Evolutionary conservation across 2,797 vertebrate genomes (phyloP).

Genomic region (Capromys pilorides): DNA sequence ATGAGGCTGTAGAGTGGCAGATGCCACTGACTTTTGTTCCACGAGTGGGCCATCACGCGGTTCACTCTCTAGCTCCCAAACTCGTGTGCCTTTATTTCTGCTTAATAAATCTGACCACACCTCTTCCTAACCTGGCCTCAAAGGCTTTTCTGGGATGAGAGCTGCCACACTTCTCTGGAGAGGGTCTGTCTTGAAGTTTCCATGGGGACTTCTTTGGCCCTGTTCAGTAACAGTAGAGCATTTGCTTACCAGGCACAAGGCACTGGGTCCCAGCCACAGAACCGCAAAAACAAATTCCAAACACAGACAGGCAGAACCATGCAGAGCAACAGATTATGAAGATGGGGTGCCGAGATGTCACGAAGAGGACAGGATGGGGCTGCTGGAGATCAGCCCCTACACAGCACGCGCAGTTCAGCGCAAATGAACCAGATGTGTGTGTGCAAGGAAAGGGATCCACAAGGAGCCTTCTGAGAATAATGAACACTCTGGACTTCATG

Average conservation of each 20-base stretch:
- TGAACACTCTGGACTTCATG: background rate
- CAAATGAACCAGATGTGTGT: background rate
- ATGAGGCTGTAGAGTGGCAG: background rate
- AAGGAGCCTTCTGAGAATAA: background rate
- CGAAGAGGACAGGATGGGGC: too few species aligned
- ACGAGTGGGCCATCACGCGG: fast-evolving
- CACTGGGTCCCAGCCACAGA: background rate
- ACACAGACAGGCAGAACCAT: background rate
- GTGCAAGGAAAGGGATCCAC: background rate
- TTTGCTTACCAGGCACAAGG: background rate
- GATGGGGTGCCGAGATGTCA: background rate
- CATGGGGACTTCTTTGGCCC: background rate
- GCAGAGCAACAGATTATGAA: background rate
- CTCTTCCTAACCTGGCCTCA: background rate
- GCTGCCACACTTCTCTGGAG: background rate
- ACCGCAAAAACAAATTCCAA: background rate
- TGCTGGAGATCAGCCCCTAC: background rate
- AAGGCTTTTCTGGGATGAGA: background rate
- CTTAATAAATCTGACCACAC: background rate
- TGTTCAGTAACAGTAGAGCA: background rate
- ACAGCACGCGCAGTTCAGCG: background rate
- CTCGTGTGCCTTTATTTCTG: background rate
- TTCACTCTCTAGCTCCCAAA: background rate
- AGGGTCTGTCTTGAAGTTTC: background rate
- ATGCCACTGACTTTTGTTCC: background rate